phyloP scores from a whole-genome alignment of 2,113 vertebrate genomes.

The Dascyllus trimaculatus region DNA sequence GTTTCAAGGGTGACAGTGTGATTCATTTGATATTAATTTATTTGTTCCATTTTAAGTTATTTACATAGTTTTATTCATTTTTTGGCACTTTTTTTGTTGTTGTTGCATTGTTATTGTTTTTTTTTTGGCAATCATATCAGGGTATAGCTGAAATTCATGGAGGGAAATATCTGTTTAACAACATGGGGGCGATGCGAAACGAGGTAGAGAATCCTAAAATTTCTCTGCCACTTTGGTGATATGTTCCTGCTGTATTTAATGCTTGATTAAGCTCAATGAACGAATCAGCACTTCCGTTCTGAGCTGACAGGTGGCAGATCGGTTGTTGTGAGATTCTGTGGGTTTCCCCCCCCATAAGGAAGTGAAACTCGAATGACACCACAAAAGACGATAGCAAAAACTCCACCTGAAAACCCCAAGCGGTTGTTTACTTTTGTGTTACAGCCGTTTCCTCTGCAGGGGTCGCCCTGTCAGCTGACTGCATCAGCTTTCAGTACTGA shows the following conservation, averaged over 20 bases:
- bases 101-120: conserved; percentile 26
- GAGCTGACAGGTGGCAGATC: conserved; percentile 42
- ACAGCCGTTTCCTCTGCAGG: conserved; percentile 39
- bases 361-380: conserved; percentile 63
- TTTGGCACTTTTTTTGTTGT: conserved; percentile 82
- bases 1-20: conserved; percentile 43
- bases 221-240: conserved; percentile 2
- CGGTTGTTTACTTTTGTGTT: conserved; percentile 26
- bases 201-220: neutral
- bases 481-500: conserved; percentile 27
- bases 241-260: neutral
- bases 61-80: conserved; percentile 69
- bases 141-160: conserved; percentile 19
- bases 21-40: conserved; percentile 70
- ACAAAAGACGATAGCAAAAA: conserved; percentile 49
- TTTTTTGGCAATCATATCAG: conserved; percentile 74
- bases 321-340: conserved; percentile 38
- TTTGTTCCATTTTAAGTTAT: conserved; percentile 77
- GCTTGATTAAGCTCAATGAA: conserved; percentile 3
- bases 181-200: neutral
- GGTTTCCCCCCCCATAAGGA: conserved; percentile 68
- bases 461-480: conserved; percentile 41
- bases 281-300: neutral
- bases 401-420: conserved; percentile 64
- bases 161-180: conserved; percentile 6